Percentiles rank a stretch among this genome's conserved stretches.
Evolutionary conservation across 2,888 invertebrate species (phyloP).

Genomic region (Pterobdella sp.): DNA sequence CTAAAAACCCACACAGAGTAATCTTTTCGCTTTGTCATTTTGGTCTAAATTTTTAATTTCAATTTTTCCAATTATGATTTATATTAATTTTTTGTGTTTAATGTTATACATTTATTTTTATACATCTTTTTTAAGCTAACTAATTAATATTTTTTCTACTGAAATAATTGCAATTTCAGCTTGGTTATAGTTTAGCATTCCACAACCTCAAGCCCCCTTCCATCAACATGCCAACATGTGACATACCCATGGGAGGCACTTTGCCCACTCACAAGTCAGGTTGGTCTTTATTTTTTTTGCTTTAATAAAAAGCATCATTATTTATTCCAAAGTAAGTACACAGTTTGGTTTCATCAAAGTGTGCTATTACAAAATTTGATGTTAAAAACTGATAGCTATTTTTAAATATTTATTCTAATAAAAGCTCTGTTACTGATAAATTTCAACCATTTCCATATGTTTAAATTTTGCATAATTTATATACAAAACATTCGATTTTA

Average conservation of each 20-base stretch:
- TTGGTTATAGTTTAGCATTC: neutral
- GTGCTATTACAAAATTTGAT: too few relatives aligned
- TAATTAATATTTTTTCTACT: too few relatives aligned
- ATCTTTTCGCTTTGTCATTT: neutral
- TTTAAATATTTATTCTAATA: too few relatives aligned
- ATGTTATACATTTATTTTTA: neutral
- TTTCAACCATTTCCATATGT: too few relatives aligned
- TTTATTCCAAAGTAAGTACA: too few relatives aligned
- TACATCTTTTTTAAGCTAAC: too few relatives aligned
- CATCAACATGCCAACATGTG: conserved; percentile 11
- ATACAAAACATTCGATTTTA: too few relatives aligned
- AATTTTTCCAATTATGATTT: neutral
- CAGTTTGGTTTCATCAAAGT: too few relatives aligned
- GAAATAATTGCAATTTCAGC: neutral
- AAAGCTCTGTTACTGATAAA: too few relatives aligned
- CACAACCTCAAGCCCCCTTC: conserved; percentile 5
- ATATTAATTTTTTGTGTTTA: neutral
- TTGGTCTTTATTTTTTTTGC: neutral
- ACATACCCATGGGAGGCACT: neutral
- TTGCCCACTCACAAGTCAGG: conserved; percentile 19
- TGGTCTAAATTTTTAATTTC: conserved; percentile 9
- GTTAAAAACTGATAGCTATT: too few relatives aligned
- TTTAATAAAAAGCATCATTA: too few relatives aligned
- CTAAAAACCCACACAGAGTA: neutral
- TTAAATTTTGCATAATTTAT: too few relatives aligned